These are phyloP conservation scores for Andrena bucephala DNA, from an alignment of 2,888 invertebrate genomes.

Conservation along the genomic window DNA sequence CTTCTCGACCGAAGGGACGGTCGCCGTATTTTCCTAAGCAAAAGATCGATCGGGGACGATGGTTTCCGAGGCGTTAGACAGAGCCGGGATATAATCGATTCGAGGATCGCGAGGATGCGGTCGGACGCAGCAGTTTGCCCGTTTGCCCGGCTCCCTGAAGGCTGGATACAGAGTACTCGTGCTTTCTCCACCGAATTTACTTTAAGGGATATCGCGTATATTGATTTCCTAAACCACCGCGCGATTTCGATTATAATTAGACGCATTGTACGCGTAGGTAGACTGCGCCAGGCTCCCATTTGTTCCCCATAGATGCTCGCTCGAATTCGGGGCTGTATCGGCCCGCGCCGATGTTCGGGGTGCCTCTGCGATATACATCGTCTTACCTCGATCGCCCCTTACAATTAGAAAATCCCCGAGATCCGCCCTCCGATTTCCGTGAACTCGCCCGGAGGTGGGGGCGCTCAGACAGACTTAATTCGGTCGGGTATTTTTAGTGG, in stretches of 20 bases:
- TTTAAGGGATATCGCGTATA: not conserved
- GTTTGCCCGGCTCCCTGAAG: not conserved
- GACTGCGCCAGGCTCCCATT: slow-evolving; percentile 4
- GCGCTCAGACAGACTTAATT: too few relatives aligned
- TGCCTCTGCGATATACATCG: not conserved
- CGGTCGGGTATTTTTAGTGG: slow-evolving; percentile 20
- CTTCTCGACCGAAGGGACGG: not conserved
- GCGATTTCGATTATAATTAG: slow-evolving; percentile 4
- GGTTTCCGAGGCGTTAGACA: not conserved
- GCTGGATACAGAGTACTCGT: slow-evolving; percentile 61
- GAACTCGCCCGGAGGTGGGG: too few relatives aligned
- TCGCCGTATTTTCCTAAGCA: slow-evolving; percentile 7
- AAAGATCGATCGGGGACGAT: not conserved
- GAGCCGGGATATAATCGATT: not conserved
- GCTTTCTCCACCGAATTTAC: slow-evolving; percentile 36
- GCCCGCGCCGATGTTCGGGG: not conserved
- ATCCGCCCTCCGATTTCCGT: too few relatives aligned
- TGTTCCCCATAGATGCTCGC: slow-evolving; percentile 2
- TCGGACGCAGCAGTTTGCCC: slow-evolving; percentile 19
- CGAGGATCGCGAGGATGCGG: slow-evolving; percentile 1
- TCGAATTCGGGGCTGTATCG: slow-evolving; percentile 5
- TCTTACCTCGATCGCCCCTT: too few relatives aligned
- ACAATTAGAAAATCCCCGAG: too few relatives aligned
- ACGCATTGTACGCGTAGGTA: not conserved
- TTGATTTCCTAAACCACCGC: slow-evolving; percentile 6